Conservation (phyloP, 1,140 invertebrate genomes). For the Drosophila repleta region DNA sequence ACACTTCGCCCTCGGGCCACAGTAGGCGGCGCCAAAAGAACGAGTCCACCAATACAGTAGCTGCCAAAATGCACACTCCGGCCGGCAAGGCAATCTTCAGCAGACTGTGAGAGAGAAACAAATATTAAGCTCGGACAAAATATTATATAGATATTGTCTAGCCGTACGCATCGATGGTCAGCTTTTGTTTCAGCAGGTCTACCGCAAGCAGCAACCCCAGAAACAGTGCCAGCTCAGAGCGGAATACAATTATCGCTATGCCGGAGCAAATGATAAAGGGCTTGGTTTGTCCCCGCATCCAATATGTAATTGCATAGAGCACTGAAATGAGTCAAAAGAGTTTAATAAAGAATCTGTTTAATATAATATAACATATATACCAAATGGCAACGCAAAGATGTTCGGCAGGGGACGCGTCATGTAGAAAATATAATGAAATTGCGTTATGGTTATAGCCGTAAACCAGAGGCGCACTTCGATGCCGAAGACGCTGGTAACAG, state of each 20-base stretch:
- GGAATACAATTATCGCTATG: slow-evolving; percentile 94
- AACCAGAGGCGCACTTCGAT: slow-evolving; percentile 91
- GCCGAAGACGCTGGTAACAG: slow-evolving; percentile 91
- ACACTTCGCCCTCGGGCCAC: slow-evolving; percentile 99
- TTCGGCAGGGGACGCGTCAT: slow-evolving; percentile 97
- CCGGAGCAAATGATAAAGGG: slow-evolving; percentile 94
- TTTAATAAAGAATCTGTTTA: not conserved
- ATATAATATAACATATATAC: slow-evolving; percentile 85
- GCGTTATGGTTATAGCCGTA: slow-evolving; percentile 92
- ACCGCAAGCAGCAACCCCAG: slow-evolving; percentile 94
- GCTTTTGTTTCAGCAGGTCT: slow-evolving; percentile 88
- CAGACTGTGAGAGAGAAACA: slow-evolving; percentile 85
- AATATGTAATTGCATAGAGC: slow-evolving; percentile 92
- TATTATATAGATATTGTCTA: not conserved
- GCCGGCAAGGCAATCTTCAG: slow-evolving; percentile 90
- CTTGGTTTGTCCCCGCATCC: slow-evolving; percentile 91
- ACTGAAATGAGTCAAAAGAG: slow-evolving; percentile 87
- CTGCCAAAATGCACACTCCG: slow-evolving; percentile 87
- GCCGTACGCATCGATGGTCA: slow-evolving; percentile 85
- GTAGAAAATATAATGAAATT: slow-evolving; percentile 99
- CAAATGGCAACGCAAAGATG: slow-evolving; percentile 96
- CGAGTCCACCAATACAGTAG: slow-evolving; percentile 95
- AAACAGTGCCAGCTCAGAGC: slow-evolving; percentile 94
- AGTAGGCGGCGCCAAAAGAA: slow-evolving; percentile 95
- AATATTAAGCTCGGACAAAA: not conserved